Evolutionary conservation across 2,113 vertebrate genomes (phyloP).

Genomic region (Aythya baeri): DNA sequence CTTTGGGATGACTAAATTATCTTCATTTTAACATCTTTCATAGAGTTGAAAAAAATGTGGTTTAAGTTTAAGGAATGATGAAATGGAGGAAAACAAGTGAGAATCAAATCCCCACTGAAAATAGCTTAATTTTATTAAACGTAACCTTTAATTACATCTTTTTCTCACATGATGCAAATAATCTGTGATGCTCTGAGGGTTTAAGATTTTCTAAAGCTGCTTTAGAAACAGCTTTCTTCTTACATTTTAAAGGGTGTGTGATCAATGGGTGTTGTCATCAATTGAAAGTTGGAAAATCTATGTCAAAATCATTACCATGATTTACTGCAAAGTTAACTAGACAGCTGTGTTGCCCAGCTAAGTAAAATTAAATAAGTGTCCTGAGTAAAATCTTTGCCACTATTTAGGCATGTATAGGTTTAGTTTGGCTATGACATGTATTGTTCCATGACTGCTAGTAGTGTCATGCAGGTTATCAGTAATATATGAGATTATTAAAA

Average conservation of each 20-base stretch:
- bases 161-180: neutral
- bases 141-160: slow-evolving; percentile 29
- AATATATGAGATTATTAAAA: neutral
- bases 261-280: neutral
- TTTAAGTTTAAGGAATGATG: neutral
- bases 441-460: neutral
- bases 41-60: neutral
- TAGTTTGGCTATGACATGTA: neutral
- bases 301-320: neutral
- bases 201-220: neutral
- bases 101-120: slow-evolving; percentile 50
- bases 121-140: slow-evolving; percentile 41
- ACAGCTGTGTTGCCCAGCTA: neutral
- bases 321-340: neutral
- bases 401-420: neutral
- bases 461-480: rapidly evolving
- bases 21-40: neutral
- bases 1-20: neutral
- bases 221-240: neutral
- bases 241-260: neutral
- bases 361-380: neutral
- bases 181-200: neutral
- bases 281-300: neutral
- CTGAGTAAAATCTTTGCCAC: neutral
- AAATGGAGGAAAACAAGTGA: neutral